Conservation (phyloP, 2,888 invertebrate genomes). For the Embidobia sp. region DNA sequence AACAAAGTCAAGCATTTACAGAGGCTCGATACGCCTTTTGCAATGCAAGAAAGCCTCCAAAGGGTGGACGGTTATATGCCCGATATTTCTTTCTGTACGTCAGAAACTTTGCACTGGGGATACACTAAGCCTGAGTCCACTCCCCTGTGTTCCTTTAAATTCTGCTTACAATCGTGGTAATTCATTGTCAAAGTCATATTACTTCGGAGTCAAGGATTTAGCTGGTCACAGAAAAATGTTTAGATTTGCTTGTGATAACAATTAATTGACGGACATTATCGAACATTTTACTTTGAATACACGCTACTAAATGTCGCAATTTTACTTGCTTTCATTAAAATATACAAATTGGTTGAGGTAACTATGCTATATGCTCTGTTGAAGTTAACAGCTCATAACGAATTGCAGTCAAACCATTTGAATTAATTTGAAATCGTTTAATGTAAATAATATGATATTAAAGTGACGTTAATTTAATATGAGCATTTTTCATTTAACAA, state of each 20-base stretch:
- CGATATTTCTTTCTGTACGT: constrained; percentile 26
- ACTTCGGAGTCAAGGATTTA: constrained; percentile 40
- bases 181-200: constrained; percentile 56
- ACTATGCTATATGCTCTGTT: constrained; percentile 38
- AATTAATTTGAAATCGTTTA: too few species aligned
- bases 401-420: constrained; percentile 2
- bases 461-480: too few species aligned
- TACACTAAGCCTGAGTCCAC: constrained; percentile 20
- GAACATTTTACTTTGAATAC: constrained; percentile 54
- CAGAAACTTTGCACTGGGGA: constrained; percentile 10
- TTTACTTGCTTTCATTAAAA: constrained; percentile 40
- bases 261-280: constrained; percentile 36
- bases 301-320: constrained; percentile 57
- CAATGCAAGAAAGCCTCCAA: constrained; percentile 36
- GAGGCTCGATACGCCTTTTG: constrained; percentile 56
- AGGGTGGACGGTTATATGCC: constrained; percentile 36
- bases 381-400: constrained; percentile 36
- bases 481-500: too few species aligned
- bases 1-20: constrained; percentile 32
- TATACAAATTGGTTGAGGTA: constrained; percentile 42
- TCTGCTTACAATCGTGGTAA: constrained; percentile 59
- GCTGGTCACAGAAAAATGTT: constrained; percentile 8
- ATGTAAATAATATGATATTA: too few species aligned
- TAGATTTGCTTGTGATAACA: constrained; percentile 53
- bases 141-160: constrained; percentile 58